phyloP scores from a whole-genome alignment of 2,797 vertebrate species.

The Cynopterus sphinx region DNA sequence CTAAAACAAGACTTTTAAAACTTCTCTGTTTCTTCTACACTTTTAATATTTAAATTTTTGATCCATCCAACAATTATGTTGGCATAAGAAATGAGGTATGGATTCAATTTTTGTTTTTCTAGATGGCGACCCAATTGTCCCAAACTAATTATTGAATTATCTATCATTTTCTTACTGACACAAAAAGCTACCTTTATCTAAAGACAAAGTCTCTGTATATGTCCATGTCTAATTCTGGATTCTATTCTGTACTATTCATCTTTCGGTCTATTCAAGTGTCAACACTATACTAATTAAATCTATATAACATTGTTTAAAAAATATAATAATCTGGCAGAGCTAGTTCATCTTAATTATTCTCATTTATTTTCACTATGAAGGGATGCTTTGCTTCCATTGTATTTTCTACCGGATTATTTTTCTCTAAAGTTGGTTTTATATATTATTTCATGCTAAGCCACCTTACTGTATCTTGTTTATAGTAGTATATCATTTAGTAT shows the following conservation, averaged over 20 bases:
- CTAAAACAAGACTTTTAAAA: neutral
- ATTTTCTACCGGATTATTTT: neutral
- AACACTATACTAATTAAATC: neutral
- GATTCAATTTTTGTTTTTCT: constrained; percentile 44
- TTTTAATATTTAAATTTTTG: constrained; percentile 55
- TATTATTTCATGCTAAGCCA: neutral
- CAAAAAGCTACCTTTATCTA: constrained; percentile 16
- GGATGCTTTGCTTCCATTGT: neutral
- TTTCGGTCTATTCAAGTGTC: neutral
- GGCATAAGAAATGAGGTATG: neutral
- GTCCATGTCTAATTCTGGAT: neutral
- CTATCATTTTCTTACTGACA: constrained; percentile 29
- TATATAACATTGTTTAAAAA: neutral
- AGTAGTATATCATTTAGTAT: neutral
- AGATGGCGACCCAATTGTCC: constrained; percentile 16
- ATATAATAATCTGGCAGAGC: neutral
- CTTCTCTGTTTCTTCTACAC: neutral
- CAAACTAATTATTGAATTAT: neutral
- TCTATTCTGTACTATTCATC: neutral
- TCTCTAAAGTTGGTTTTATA: neutral
- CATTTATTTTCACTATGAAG: neutral
- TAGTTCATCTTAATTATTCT: constrained; percentile 13
- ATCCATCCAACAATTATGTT: constrained; percentile 35
- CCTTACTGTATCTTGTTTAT: neutral
- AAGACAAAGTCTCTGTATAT: neutral